Base-by-base conservation (phyloP, 2,888 invertebrate genomes). In the Oscheius sp. region DNA sequence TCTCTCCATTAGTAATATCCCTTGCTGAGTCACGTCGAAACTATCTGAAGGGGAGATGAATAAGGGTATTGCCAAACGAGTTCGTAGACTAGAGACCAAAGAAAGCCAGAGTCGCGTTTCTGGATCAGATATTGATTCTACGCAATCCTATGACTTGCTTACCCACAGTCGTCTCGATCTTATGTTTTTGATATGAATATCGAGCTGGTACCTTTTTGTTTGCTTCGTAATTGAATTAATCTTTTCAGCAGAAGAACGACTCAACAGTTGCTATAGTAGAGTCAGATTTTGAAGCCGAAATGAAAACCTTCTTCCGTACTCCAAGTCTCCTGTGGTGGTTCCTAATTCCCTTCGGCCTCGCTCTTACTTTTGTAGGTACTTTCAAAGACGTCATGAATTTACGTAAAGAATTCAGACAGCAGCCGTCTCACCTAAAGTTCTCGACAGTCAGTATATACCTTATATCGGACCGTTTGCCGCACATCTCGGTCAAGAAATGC, bases 281-380 rank as follows among this genome's bases (percentile, higher is more conserved):
- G 26, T 17, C 17, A 22, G 54, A 54, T 33, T 17, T 17, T 33
- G 62, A 62, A 8, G 3, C 33, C 2, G 50, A 62, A 17, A 64
- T 64, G 64, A 54, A 50, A 20, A 30, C 8, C n/a, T 64, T 41
- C 50, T 64, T 51, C 54, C 50, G 64, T n/a, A 64, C 26, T 17
- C 64, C 64, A 12, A n/a, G n/a, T 14, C 20, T 54, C n/a, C 17
- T 51, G 14, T 64, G 50, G 51, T 64, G 64, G 64, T 51, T 64
- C 22, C 9, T 51, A 26, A 64, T 64, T 30, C 64, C 64, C 2
- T 22, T 28, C 24, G 64, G 64, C 2, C 38, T 64, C 8, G 4
- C 20, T 22, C n/a, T 64, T 1, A 64, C 64, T 36, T 51, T 64
- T 64, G 64, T 64, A 22, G 51, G 64, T n/a, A n/a, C n/a, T n/a